Conservation (phyloP, 2,888 invertebrate species). For the Amblyjoppa fuscipennis region DNA sequence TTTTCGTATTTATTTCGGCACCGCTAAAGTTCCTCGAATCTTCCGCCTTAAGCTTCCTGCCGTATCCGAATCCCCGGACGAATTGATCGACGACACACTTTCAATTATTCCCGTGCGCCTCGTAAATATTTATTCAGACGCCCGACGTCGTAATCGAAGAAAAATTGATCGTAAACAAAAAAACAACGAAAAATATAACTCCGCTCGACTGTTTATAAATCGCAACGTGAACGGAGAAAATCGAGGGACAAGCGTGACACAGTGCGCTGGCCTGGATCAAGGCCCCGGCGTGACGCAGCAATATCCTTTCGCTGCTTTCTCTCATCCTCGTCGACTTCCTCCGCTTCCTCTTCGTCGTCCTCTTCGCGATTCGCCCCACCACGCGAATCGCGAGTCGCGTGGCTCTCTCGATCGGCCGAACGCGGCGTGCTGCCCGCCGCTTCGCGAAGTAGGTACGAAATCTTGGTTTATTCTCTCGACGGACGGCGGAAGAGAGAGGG, state of each 20-base stretch:
- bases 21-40: too few relatives aligned
- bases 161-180: not conserved
- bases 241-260: not conserved
- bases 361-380: conserved; percentile 62
- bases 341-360: conserved; percentile 56
- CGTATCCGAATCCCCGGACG: too few relatives aligned
- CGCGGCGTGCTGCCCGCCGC: conserved; percentile 67
- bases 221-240: not conserved
- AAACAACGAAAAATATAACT: not conserved
- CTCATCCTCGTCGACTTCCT: conserved; percentile 35
- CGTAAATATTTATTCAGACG: too few relatives aligned
- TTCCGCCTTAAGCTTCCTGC: too few relatives aligned
- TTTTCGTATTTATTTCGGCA: too few relatives aligned
- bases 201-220: not conserved
- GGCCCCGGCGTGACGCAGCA: not conserved
- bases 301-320: conserved; percentile 44
- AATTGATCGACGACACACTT: too few relatives aligned
- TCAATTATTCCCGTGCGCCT: too few relatives aligned
- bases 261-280: conserved; percentile 16
- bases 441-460: conserved; percentile 6
- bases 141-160: not conserved
- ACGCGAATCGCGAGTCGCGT: conserved; percentile 68
- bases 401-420: conserved; percentile 68
- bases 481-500: not conserved
- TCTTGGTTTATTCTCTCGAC: conserved; percentile 15